phyloP scores from a whole-genome alignment of 2,888 invertebrate species.

The Hylaea fasciaria region DNA sequence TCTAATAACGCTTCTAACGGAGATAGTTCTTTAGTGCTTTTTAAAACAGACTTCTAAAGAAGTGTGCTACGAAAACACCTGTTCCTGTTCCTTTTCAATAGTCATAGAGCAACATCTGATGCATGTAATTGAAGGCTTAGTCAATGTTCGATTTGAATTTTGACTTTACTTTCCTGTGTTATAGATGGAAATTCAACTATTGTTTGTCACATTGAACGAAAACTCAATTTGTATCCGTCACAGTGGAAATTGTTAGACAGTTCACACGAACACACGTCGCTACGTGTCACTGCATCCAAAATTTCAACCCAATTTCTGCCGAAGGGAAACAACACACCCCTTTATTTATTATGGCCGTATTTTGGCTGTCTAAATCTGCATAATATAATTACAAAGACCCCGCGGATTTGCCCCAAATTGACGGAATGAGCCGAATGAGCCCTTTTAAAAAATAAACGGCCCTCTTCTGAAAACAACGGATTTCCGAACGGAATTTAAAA shows the following conservation, averaged over 20 bases:
- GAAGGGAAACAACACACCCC: conserved; percentile 20
- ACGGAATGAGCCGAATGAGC: conserved; percentile 31
- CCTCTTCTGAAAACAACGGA: conserved; percentile 28
- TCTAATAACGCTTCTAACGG: neutral
- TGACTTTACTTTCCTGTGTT: too few species aligned
- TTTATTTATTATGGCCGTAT: conserved; percentile 17
- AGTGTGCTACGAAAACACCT: too few species aligned
- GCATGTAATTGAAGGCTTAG: too few species aligned
- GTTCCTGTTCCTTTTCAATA: too few species aligned
- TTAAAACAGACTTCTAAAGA: too few species aligned
- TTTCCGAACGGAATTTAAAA: conserved; percentile 36
- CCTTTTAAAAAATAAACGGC: conserved; percentile 31
- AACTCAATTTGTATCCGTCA: too few species aligned
- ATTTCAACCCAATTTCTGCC: conserved; percentile 15
- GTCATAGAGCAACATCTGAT: too few species aligned
- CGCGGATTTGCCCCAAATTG: conserved; percentile 32
- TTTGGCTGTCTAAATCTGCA: conserved; percentile 34
- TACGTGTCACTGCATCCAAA: conserved; percentile 2
- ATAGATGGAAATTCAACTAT: too few species aligned
- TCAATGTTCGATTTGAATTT: too few species aligned
- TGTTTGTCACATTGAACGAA: too few species aligned
- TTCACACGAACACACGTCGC: neutral
- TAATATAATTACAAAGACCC: conserved; percentile 40
- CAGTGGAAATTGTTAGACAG: too few species aligned
- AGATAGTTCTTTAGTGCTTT: neutral